phyloP scores from a whole-genome alignment of 2,888 invertebrate species.

The Sphecodes monilicornis region DNA sequence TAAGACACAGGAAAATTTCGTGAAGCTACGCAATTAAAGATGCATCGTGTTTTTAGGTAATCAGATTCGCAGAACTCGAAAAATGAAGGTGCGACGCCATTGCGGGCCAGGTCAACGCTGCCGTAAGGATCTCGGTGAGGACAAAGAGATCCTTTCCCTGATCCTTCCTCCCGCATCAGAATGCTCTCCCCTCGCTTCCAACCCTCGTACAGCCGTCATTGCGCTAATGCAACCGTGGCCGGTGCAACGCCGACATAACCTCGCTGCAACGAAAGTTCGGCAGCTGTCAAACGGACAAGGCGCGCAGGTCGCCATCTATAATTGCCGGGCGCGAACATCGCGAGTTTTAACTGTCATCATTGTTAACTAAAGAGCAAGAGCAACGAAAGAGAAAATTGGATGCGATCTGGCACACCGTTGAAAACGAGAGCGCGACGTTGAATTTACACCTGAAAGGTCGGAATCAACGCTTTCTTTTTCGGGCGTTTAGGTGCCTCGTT shows the following conservation, averaged over 20 bases:
- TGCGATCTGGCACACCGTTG: constrained; percentile 20
- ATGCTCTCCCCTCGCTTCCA: constrained; percentile 35
- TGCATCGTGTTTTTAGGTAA: too few species aligned
- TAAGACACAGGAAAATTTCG: too few species aligned
- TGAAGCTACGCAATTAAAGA: neutral
- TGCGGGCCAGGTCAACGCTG: constrained; percentile 76
- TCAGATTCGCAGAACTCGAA: neutral
- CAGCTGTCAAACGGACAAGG: constrained; percentile 63
- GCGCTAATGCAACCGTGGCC: constrained; percentile 65
- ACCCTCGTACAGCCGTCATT: constrained; percentile 63
- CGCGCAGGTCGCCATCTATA: neutral
- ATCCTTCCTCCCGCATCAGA: constrained; percentile 63
- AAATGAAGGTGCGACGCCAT: constrained; percentile 66
- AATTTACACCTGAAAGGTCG: constrained; percentile 71
- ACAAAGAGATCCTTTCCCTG: constrained; percentile 74
- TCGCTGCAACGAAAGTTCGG: constrained; percentile 51
- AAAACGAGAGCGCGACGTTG: constrained; percentile 52
- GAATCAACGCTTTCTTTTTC: constrained; percentile 65
- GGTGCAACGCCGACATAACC: constrained; percentile 36
- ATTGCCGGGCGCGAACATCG: constrained; percentile 15
- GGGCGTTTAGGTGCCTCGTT: constrained; percentile 61
- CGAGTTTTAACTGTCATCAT: constrained; percentile 30
- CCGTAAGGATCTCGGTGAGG: constrained; percentile 73
- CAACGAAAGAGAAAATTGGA: constrained; percentile 1
- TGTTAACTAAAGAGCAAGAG: constrained; percentile 19